Base-by-base conservation (phyloP, 2,113 vertebrate species). In the Saccopteryx bilineata region DNA sequence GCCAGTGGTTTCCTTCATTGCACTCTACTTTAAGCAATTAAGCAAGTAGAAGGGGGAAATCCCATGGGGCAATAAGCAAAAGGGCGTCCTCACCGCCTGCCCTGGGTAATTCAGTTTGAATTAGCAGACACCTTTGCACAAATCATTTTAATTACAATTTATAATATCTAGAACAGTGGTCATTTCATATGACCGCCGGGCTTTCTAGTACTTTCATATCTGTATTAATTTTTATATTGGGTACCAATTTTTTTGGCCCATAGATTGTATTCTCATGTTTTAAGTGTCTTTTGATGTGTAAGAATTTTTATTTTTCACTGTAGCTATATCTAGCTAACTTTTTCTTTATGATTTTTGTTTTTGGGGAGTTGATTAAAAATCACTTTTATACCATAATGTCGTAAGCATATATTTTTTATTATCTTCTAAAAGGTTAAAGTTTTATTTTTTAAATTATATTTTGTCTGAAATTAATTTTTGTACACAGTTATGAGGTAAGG, bases 321-420 rank as follows among this genome's bases (percentile, higher is more conserved):
- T 15, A 71, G 28, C 39, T 9, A 83, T 82, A 46, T 60, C 26
- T 93, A 7, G 56, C 6, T 12, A 17, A 61, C 3, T 72, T 78
- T 94, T 79, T 2, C 12, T 90, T 94, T 85, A 82, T 63, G 26
- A 26, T 61, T 87, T 94, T 93, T 91, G 9, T 28, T 96, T 66
- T 26, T 1, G 14, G 39, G 19, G 6, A 87, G 1, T 86, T 87
- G 48, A 90, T 93, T 56, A 33, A 92, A 83, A 86, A 68, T 61
- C 11, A 5, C 1, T 31, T 91, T 4, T 0, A 7, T 83, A 31
- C 24, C 1, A 58, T 18, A 87, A 11, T 79, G 6, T 74, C 24
- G 23, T 54, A 61, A 76, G 58, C 46, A 68, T 28, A 75, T 63
- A 74, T 95, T 91, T 10, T 78, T 95, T 26, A 19, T 72, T 72